Evolutionary conservation across 2,888 invertebrate species (phyloP).

Genomic region (Trichopria drosophilae): DNA sequence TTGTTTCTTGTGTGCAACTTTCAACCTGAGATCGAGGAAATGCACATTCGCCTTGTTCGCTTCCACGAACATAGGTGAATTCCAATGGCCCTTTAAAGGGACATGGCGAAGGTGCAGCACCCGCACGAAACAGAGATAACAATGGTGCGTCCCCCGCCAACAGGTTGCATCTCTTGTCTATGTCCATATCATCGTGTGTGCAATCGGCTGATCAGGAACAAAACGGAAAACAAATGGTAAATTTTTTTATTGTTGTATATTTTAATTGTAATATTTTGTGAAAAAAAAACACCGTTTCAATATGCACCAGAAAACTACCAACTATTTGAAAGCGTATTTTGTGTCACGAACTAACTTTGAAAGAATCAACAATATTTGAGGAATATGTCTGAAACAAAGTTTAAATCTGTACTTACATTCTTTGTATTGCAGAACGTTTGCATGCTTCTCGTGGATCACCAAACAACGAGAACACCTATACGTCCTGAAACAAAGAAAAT

Average conservation of each 20-base stretch:
- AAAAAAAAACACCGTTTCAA: too few species aligned
- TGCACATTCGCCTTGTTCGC: constrained; percentile 69
- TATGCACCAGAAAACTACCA: too few species aligned
- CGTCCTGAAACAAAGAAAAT: constrained; percentile 65
- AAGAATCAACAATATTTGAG: too few species aligned
- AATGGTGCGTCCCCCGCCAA: constrained; percentile 75
- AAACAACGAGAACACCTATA: constrained; percentile 73
- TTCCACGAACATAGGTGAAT: constrained; percentile 77
- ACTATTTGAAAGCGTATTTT: too few species aligned
- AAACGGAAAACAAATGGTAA: constrained; percentile 2
- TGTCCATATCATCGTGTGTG: constrained; percentile 58
- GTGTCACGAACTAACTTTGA: too few species aligned
- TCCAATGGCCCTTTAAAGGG: constrained; percentile 82
- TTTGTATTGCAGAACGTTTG: constrained; percentile 79
- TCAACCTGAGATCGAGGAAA: constrained; percentile 78
- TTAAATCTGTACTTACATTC: constrained; percentile 69
- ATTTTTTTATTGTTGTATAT: too few species aligned
- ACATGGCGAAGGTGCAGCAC: constrained; percentile 73
- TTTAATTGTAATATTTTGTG: too few species aligned
- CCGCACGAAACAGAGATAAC: constrained; percentile 74
- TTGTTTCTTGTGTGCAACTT: constrained; percentile 81
- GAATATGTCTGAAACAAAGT: neutral
- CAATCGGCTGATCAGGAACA: constrained; percentile 39
- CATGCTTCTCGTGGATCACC: constrained; percentile 76
- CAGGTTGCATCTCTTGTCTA: constrained; percentile 68